Percentiles rank a stretch among this genome's conserved stretches.
phyloP scores from a whole-genome alignment of 2,797 vertebrate genomes.

The Chromis chromis region DNA sequence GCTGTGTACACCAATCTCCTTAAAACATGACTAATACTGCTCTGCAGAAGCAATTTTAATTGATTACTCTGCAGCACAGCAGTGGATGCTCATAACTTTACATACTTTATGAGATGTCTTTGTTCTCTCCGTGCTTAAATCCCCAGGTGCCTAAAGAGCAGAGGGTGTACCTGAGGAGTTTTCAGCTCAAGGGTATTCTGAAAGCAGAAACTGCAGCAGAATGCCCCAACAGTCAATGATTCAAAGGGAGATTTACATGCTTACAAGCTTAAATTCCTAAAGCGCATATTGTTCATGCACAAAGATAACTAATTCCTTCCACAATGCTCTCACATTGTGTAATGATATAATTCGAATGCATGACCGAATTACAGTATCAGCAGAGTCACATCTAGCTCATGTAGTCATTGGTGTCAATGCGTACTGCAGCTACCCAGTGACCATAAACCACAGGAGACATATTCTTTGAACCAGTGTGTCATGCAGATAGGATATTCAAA shows the following conservation, averaged over 20 bases:
- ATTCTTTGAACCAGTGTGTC: slow-evolving; percentile 23
- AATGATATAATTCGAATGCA: neutral
- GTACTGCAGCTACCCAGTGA: slow-evolving; percentile 16
- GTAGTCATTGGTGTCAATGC: slow-evolving; percentile 1
- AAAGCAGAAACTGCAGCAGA: slow-evolving; percentile 29
- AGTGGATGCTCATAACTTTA: slow-evolving; percentile 54
- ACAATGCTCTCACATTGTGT: neutral
- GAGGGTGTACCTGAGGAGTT: slow-evolving; percentile 54
- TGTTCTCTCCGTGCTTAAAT: slow-evolving; percentile 53
- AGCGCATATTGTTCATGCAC: neutral
- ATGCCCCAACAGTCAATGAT: slow-evolving; percentile 8
- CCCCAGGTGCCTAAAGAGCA: slow-evolving; percentile 48
- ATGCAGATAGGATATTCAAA: slow-evolving; percentile 59
- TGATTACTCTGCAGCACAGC: slow-evolving; percentile 57
- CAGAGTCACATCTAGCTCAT: neutral
- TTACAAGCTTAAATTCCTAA: neutral
- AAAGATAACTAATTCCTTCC: neutral
- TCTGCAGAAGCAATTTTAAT: slow-evolving; percentile 52
- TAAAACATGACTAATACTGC: slow-evolving; percentile 54
- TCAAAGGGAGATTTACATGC: slow-evolving; percentile 41
- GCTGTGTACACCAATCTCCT: slow-evolving; percentile 39
- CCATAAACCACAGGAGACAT: slow-evolving; percentile 24
- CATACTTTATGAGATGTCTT: slow-evolving; percentile 58
- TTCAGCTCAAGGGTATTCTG: slow-evolving; percentile 39
- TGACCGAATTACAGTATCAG: slow-evolving; percentile 1